A percentile compares a stretch with the other conserved stretches of the same genome.
phyloP scores from a whole-genome alignment of 2,113 vertebrate genomes.

The Bothrops jararaca region DNA sequence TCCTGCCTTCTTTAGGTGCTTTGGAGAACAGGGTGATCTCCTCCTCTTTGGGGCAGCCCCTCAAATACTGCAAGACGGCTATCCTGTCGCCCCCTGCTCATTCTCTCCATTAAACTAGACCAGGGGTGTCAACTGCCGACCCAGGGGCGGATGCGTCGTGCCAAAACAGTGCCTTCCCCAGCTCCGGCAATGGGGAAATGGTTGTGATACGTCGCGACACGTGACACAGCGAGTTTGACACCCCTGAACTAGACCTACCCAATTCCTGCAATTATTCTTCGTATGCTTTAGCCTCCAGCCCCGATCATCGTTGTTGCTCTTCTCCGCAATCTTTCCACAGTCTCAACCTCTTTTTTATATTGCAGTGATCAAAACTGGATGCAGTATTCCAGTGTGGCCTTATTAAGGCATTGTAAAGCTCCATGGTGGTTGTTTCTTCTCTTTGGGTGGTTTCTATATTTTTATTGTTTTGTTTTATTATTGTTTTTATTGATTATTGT shows the following conservation, averaged over 20 bases:
- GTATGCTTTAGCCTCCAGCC: neutral
- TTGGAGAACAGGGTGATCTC: neutral
- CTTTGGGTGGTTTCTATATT: neutral
- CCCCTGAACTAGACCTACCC: neutral
- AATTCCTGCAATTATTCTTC: neutral
- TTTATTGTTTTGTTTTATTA: neutral
- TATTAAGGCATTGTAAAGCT: neutral
- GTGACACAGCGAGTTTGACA: too few relatives aligned
- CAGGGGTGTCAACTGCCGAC: too few relatives aligned
- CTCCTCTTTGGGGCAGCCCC: neutral
- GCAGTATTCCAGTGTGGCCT: neutral
- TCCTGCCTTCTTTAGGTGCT: neutral
- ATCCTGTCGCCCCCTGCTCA: neutral
- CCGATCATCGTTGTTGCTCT: neutral
- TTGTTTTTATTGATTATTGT: neutral
- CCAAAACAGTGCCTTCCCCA: too few relatives aligned
- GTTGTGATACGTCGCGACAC: too few relatives aligned
- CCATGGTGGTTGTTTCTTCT: neutral
- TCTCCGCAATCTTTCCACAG: neutral
- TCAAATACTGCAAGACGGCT: fast-evolving
- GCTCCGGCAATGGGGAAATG: too few relatives aligned
- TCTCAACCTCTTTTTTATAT: neutral
- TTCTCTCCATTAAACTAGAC: too few relatives aligned
- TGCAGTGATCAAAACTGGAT: neutral
- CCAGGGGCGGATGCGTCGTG: too few relatives aligned